Evolutionary conservation across 2,888 invertebrate genomes (phyloP), one percentile per base, ranked within the genome.

Genomic region (Macrophya alboannulata): DNA sequence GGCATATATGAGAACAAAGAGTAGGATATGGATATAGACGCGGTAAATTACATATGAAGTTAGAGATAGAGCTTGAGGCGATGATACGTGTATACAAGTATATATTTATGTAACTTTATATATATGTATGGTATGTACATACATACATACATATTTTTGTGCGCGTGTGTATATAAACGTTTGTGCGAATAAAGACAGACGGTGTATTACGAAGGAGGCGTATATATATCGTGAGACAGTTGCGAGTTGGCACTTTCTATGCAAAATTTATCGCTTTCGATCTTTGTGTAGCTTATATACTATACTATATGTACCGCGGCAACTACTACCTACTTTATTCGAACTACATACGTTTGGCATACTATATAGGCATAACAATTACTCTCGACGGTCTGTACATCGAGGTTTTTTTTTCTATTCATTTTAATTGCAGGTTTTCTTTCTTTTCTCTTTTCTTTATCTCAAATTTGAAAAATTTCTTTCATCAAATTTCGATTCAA

Each of bases 251-350:
- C 37, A 88, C 88, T 85, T 91, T 90, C 86, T 90, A 92, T 93
- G 88, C 89, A 93, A 93, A 93, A 93, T 93, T 93, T 91, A 93
- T 91, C 86, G 89, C 74, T 88, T 93, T 93, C 93, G 93, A 93
- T 93, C 90, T 90, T 85, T 77, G 62, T 17, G 12, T 21, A 4
- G 79, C 2, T 51, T 21, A 37, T 55, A 68, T 31, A n/a, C n/a
- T n/a, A n/a, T n/a, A n/a, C n/a, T n/a, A n/a, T n/a, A n/a, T n/a
- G n/a, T n/a, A 65, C 65, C 65, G 9, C 65, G 12, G 21, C 65
- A 2, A 65, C 21, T 21, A 21, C n/a, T 12, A 25, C 65, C 59
- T 21, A 9, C 1, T 21, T 59, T 59, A 65, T 25, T 25, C 15
- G 2, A 51, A 51, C 4, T 31, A 65, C 65, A 31, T 65, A 15